Conservation (phyloP, 37 sponge, comb jelly and placozoan genomes). For the Aplysina aerophoba region DNA sequence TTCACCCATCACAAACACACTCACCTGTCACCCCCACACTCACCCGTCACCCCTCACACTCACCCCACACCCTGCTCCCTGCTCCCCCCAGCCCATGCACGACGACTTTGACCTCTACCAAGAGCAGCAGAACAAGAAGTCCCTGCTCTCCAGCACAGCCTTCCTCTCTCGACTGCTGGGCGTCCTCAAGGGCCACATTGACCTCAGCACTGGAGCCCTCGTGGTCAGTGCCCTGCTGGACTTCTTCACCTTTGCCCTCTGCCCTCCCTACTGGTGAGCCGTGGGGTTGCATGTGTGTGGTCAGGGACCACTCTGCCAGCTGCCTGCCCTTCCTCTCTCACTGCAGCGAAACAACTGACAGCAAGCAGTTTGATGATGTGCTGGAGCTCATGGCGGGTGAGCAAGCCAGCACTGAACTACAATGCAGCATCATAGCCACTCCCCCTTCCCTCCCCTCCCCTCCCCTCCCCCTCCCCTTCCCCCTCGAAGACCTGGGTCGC, state of each 20-base stretch:
- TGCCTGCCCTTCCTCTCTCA: not conserved
- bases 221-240: slow-evolving; percentile 95
- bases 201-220: slow-evolving; percentile 90
- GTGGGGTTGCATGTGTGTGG: not conserved
- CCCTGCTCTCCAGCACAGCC: slow-evolving; percentile 89
- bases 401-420: not conserved
- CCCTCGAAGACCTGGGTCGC: slow-evolving; percentile 68
- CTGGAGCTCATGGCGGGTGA: slow-evolving; percentile 89
- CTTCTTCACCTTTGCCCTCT: slow-evolving; percentile 98
- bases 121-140: slow-evolving; percentile 97
- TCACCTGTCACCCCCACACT: too few relatives aligned
- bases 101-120: slow-evolving; percentile 92
- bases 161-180: slow-evolving; percentile 87
- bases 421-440: too few relatives aligned
- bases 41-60: not conserved
- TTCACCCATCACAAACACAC: too few relatives aligned
- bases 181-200: slow-evolving; percentile 74
- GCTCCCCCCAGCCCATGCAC: slow-evolving; percentile 86
- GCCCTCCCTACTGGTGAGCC: slow-evolving; percentile 93
- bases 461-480: too few relatives aligned
- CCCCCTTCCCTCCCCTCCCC: too few relatives aligned
- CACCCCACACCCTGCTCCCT: not conserved
- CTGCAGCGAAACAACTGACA: slow-evolving; percentile 94
- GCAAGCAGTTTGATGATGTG: slow-evolving; percentile 89
- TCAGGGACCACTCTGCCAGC: not conserved